phyloP scores from a whole-genome alignment of 2,113 vertebrate genomes.

The Osmerus eperlanus region DNA sequence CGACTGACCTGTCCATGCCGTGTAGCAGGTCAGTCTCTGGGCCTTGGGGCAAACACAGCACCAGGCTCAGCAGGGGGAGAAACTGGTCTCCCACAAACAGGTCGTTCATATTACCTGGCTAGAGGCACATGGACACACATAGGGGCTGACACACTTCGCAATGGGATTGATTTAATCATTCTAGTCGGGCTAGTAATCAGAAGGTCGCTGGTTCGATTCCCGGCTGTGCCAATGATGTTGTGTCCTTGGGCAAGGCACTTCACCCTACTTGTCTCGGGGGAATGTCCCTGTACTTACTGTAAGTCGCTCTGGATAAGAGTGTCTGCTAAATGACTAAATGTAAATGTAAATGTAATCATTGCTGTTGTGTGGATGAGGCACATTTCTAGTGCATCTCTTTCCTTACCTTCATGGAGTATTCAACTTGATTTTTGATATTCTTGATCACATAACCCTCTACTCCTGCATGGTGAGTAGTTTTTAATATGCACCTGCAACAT shows the following conservation, averaged over 20 bases:
- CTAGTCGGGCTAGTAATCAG: too few relatives aligned
- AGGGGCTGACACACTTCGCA: too few relatives aligned
- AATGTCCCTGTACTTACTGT: too few relatives aligned
- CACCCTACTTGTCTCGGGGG: too few relatives aligned
- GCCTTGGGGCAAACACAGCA: conserved; percentile 81
- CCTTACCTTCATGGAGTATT: conserved; percentile 80
- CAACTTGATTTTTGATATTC: conserved; percentile 89
- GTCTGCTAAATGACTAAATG: too few relatives aligned
- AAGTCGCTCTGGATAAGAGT: too few relatives aligned
- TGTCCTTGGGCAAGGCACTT: too few relatives aligned
- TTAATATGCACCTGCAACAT: conserved; percentile 81
- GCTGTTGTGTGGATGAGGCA: too few relatives aligned
- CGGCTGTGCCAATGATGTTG: too few relatives aligned
- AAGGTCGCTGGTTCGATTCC: too few relatives aligned
- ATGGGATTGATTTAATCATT: too few relatives aligned
- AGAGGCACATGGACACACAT: conserved; percentile 2
- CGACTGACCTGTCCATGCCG: conserved; percentile 82
- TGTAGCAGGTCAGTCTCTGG: conserved; percentile 87
- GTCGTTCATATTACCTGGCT: conserved; percentile 64
- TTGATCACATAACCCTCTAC: conserved; percentile 87
- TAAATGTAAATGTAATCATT: too few relatives aligned
- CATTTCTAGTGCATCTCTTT: neutral
- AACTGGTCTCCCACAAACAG: conserved; percentile 82
- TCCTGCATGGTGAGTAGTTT: conserved; percentile 87
- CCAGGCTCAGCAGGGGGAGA: conserved; percentile 76